Percentiles rank a stretch among this genome's conserved stretches.
phyloP scores from a whole-genome alignment of 2,797 vertebrate genomes.

The Hylomyscus alleni region DNA sequence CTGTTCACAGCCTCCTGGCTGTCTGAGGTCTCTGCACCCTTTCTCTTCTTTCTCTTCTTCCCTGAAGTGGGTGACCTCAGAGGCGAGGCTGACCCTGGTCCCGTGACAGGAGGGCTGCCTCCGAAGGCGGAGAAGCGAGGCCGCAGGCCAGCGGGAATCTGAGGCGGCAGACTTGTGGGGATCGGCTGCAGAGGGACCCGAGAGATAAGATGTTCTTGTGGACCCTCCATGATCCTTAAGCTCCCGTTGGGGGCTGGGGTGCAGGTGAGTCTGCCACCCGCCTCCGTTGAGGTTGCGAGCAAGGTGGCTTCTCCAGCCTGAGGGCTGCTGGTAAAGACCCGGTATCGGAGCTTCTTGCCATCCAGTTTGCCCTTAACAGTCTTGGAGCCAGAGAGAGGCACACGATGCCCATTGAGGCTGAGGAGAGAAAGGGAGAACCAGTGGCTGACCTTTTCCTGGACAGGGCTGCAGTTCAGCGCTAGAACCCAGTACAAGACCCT shows the following conservation, averaged over 20 bases:
- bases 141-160: slow-evolving; percentile 89
- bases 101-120: slow-evolving; percentile 81
- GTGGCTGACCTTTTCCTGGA: background rate
- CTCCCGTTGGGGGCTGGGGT: slow-evolving; percentile 87
- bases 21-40: background rate
- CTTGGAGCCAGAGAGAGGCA: slow-evolving; percentile 88
- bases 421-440: background rate
- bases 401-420: slow-evolving; percentile 89
- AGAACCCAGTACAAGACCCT: background rate
- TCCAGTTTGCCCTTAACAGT: slow-evolving; percentile 83
- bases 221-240: slow-evolving; percentile 90
- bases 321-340: slow-evolving; percentile 83
- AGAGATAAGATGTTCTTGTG: slow-evolving; percentile 70
- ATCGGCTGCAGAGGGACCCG: slow-evolving; percentile 85
- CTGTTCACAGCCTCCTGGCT: slow-evolving; percentile 54
- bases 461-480: background rate
- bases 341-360: slow-evolving; percentile 86
- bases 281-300: slow-evolving; percentile 83
- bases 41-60: slow-evolving; percentile 73
- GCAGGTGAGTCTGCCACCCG: slow-evolving; percentile 49
- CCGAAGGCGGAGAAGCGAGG: slow-evolving; percentile 93
- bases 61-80: slow-evolving; percentile 56
- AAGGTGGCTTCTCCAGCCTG: slow-evolving; percentile 84
- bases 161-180: slow-evolving; percentile 87
- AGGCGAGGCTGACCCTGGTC: slow-evolving; percentile 45